phyloP scores from a whole-genome alignment of 2,888 invertebrate species.

The Cryptus armator region DNA sequence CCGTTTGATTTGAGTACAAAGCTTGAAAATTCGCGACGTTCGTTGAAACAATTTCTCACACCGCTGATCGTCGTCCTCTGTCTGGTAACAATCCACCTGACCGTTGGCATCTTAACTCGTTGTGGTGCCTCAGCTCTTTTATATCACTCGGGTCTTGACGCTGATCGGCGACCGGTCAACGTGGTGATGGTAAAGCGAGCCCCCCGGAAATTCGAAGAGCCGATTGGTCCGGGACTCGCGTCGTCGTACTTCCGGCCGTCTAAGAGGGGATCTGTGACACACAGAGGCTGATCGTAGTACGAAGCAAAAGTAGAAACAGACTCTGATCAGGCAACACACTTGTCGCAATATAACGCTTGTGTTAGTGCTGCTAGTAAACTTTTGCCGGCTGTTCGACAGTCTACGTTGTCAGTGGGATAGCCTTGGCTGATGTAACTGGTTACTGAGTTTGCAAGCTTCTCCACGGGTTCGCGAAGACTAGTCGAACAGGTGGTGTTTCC shows the following conservation, averaged over 20 bases:
- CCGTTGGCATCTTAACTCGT: slow-evolving; percentile 73
- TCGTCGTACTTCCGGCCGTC: slow-evolving; percentile 63
- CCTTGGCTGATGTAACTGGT: slow-evolving; percentile 35
- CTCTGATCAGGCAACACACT: slow-evolving; percentile 10
- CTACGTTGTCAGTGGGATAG: neutral
- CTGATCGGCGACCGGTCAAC: neutral
- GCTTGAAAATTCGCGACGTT: slow-evolving; percentile 49
- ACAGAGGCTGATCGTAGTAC: slow-evolving; percentile 29
- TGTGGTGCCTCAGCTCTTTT: slow-evolving; percentile 52
- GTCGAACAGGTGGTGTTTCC: neutral
- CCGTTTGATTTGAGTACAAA: neutral
- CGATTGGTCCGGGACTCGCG: slow-evolving; percentile 57
- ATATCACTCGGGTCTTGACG: slow-evolving; percentile 33
- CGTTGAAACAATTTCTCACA: slow-evolving; percentile 24
- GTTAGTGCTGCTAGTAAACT: slow-evolving; percentile 2
- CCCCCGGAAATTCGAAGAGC: slow-evolving; percentile 53
- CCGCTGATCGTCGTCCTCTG: slow-evolving; percentile 51
- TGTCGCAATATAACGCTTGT: neutral
- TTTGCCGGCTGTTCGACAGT: neutral
- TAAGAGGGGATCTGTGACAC: slow-evolving; percentile 45
- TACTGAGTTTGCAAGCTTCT: slow-evolving; percentile 2
- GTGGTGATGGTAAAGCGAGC: slow-evolving; percentile 61
- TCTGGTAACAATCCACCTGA: slow-evolving; percentile 77
- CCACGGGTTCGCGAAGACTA: neutral
- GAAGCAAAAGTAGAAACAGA: neutral